phyloP scores from a whole-genome alignment of 2,113 vertebrate genomes.

The Eulacestoma nigropectus region DNA sequence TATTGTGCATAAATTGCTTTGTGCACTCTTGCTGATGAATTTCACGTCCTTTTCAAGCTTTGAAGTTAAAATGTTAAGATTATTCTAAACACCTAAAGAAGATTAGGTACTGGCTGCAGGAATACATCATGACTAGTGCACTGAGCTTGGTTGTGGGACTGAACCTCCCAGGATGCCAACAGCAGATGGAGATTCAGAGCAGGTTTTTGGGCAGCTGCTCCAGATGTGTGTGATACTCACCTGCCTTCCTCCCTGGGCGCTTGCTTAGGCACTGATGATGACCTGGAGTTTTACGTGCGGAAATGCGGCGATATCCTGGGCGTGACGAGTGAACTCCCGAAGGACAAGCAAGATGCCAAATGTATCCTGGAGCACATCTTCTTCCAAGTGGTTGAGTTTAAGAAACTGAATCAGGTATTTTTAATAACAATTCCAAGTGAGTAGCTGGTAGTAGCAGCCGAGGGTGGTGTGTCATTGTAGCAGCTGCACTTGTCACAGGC shows the following conservation, averaged over 20 bases:
- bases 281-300: conserved; percentile 92
- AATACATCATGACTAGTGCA: background rate
- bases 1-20: background rate
- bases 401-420: conserved; percentile 92
- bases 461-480: background rate
- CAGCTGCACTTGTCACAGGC: background rate
- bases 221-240: background rate
- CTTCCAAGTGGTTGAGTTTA: conserved; percentile 97
- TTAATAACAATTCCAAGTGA: background rate
- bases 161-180: background rate
- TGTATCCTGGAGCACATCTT: conserved; percentile 93
- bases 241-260: background rate
- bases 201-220: background rate
- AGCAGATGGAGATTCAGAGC: background rate
- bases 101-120: background rate
- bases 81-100: background rate
- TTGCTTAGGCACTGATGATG: conserved; percentile 87
- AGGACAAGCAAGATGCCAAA: conserved; percentile 88
- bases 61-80: background rate
- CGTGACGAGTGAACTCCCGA: conserved; percentile 84
- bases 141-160: background rate
- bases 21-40: background rate
- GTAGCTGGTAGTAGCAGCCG: background rate
- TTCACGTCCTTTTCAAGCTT: background rate
- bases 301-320: conserved; percentile 94